Conservation (phyloP, 2,888 invertebrate genomes). For the Drosophila kanekoi region DNA sequence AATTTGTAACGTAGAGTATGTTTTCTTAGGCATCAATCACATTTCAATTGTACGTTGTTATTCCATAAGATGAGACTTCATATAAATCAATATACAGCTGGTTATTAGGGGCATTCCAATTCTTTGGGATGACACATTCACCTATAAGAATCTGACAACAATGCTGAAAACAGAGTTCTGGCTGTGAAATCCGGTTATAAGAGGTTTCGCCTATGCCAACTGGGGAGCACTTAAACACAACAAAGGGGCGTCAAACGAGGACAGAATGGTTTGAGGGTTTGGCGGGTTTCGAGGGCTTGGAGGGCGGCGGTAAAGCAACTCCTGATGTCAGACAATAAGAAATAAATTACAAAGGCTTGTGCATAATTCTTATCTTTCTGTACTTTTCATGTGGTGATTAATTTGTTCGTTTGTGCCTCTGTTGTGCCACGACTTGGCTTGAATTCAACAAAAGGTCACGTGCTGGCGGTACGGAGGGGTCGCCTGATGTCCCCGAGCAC, state of each 20-base stretch:
- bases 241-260: conserved; percentile 32
- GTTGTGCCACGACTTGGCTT: conserved; percentile 40
- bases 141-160: conserved; percentile 4
- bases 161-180: conserved; percentile 13
- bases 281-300: neutral
- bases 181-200: conserved; percentile 10
- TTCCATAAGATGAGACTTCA: neutral
- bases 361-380: conserved; percentile 59
- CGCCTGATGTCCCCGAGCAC: conserved; percentile 90
- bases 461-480: conserved; percentile 84
- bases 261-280: neutral
- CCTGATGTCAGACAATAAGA: conserved; percentile 52
- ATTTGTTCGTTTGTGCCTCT: conserved; percentile 49
- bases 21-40: neutral
- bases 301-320: conserved; percentile 23
- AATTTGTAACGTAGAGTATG: too few relatives aligned
- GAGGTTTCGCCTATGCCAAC: conserved; percentile 29
- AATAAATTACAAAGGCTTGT: conserved; percentile 74
- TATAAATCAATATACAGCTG: conserved; percentile 14
- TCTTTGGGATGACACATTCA: conserved; percentile 10
- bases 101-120: conserved; percentile 7
- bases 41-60: neutral
- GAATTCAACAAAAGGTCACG: conserved; percentile 83
- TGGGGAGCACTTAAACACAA: conserved; percentile 56
- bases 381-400: conserved; percentile 62